Evolutionary conservation across 2,797 vertebrate species (phyloP).

Genomic region (Lemur catta): DNA sequence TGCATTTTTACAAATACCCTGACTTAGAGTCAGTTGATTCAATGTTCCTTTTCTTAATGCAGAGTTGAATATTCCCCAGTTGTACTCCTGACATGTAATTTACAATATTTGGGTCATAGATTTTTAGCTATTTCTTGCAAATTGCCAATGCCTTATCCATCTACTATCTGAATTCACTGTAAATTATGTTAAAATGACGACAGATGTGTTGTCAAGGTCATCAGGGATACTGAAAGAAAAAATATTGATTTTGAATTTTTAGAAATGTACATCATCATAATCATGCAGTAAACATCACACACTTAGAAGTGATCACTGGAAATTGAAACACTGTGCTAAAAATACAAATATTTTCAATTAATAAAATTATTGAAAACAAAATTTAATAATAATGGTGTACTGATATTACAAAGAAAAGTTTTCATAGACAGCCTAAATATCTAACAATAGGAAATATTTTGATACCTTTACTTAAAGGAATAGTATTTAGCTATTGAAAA

Average conservation of each 20-base stretch:
- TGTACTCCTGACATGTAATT: background rate
- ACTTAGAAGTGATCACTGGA: background rate
- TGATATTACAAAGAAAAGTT: background rate
- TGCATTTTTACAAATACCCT: background rate
- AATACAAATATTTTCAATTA: background rate
- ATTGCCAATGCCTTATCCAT: background rate
- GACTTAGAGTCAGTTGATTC: background rate
- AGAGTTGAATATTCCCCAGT: background rate
- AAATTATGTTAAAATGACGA: background rate
- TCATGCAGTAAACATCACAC: background rate
- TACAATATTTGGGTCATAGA: background rate
- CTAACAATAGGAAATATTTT: background rate
- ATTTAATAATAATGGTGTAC: background rate
- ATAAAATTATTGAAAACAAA: background rate
- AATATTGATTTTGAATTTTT: background rate
- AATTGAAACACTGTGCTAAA: background rate
- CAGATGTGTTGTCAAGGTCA: background rate
- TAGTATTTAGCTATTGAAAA: background rate
- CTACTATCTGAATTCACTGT: background rate
- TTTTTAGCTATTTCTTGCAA: constrained; percentile 9
- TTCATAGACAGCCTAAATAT: background rate
- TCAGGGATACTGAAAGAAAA: background rate
- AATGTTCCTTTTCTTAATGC: background rate
- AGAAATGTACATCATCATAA: background rate
- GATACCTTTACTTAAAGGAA: background rate